Evolutionary conservation across 2,888 invertebrate genomes (phyloP), one percentile per base, ranked within the genome.

Genomic region (Allygus modestus): DNA sequence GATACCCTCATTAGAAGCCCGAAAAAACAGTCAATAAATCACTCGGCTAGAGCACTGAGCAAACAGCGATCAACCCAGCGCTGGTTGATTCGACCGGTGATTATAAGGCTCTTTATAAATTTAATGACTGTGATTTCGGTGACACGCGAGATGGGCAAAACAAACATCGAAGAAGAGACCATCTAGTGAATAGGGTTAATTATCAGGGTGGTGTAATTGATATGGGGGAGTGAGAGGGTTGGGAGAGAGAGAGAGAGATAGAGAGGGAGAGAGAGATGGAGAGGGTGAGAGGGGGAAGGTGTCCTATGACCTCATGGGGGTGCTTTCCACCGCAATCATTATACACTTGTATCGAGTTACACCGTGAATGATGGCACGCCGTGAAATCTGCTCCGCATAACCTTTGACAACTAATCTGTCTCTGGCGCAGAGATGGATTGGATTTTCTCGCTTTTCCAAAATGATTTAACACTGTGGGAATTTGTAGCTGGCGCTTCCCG

Each of bases 341-440:
- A 79, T 79, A 79, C 79, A 37, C 79, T 79, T 58, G 79, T 51
- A 79, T 79, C 79, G 58, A 15, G 79, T 79, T 79, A 33, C 79
- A 79, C 77, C 51, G 33, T 79, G 79, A 79, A 58, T 79, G 79
- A 79, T 79, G 79, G 58, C 79, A 58, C 33, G 51, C 58, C 79
- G 37, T 79, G 79, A 79, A 79, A 79, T 79, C 37, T 58, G 79
- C 79, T 51, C 79, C 79, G 79, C 51, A 58, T 79, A 79, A 79
- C 79, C 79, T 79, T 37, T 79, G 79, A 79, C 79, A 79, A 79
- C 79, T 79, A 79, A 79, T 79, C 79, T 58, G 73, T 73, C 73
- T 73, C 73, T 31, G 33, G 33, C 37, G 31, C 69, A 0, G 73
- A 5, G 20, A 33, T 54, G 58, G 11, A 37, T 51, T 51, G 51